These are phyloP conservation scores for Physeter macrocephalus DNA, from an alignment of 2,113 vertebrate genomes.

Conservation along the genomic window DNA sequence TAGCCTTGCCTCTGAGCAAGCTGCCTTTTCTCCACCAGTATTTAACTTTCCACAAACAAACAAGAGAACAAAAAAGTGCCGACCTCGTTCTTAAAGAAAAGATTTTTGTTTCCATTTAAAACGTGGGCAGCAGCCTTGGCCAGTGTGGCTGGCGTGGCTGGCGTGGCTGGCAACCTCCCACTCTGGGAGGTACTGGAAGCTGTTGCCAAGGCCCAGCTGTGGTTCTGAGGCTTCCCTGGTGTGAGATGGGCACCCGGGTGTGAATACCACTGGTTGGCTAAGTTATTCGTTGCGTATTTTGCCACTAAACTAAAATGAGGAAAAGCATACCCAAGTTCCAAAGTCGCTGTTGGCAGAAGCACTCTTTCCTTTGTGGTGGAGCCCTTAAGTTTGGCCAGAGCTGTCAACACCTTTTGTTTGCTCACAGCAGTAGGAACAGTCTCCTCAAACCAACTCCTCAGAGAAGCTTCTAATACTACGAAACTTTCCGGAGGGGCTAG, in stretches of 20 bases:
- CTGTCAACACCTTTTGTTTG: not conserved
- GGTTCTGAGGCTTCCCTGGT: not conserved
- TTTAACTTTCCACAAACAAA: not conserved
- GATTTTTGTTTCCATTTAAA: not conserved
- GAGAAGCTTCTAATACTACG: not conserved
- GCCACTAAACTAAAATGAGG: constrained; percentile 7
- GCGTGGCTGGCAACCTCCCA: not conserved
- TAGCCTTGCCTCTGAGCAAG: not conserved
- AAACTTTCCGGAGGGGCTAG: not conserved
- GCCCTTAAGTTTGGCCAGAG: not conserved
- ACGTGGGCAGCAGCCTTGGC: not conserved
- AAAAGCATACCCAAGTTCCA: constrained; percentile 10
- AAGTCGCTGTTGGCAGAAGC: not conserved
- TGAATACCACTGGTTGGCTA: not conserved
- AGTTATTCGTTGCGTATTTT: not conserved
- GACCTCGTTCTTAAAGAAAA: not conserved
- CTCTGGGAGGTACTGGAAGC: not conserved
- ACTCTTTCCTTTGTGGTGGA: not conserved
- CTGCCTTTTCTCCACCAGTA: not conserved
- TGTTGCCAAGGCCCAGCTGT: not conserved
- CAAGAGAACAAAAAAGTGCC: not conserved
- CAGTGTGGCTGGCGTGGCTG: not conserved
- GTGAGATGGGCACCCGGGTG: not conserved
- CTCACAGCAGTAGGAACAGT: not conserved
- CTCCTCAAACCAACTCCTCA: not conserved